These are phyloP conservation scores for Cathartes aura DNA, from an alignment of 2,113 vertebrate genomes.

Conservation along the genomic window DNA sequence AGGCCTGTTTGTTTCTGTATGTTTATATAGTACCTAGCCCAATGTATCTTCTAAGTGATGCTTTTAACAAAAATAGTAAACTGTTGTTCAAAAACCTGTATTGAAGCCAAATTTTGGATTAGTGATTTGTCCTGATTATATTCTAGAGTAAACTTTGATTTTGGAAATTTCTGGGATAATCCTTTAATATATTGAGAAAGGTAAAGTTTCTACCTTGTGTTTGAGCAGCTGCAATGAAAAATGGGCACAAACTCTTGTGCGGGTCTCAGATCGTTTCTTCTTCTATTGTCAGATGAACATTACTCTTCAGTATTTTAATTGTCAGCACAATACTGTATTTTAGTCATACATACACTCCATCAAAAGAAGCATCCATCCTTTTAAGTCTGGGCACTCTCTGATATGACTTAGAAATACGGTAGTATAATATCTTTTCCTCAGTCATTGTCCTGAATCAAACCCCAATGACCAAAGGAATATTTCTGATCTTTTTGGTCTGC, in stretches of 20 bases:
- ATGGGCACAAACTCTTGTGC: neutral
- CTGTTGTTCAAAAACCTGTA: neutral
- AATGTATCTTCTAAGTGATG: neutral
- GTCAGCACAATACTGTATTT: neutral
- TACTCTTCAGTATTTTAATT: neutral
- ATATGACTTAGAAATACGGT: neutral
- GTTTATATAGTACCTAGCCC: neutral
- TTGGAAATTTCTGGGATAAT: neutral
- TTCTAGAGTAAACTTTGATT: neutral
- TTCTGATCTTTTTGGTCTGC: neutral
- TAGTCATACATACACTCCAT: neutral
- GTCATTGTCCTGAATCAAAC: neutral
- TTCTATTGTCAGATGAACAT: neutral
- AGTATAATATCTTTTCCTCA: neutral
- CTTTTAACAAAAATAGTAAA: neutral
- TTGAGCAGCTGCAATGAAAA: neutral
- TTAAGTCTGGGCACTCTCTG: neutral
- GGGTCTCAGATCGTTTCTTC: neutral
- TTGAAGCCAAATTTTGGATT: neutral
- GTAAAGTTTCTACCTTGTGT: neutral
- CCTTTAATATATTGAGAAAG: neutral
- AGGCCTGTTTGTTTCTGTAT: neutral
- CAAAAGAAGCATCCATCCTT: neutral
- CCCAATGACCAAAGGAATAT: neutral
- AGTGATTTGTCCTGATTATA: neutral